phyloP scores from a whole-genome alignment of 2,888 invertebrate species.

The Erynnis tages region DNA sequence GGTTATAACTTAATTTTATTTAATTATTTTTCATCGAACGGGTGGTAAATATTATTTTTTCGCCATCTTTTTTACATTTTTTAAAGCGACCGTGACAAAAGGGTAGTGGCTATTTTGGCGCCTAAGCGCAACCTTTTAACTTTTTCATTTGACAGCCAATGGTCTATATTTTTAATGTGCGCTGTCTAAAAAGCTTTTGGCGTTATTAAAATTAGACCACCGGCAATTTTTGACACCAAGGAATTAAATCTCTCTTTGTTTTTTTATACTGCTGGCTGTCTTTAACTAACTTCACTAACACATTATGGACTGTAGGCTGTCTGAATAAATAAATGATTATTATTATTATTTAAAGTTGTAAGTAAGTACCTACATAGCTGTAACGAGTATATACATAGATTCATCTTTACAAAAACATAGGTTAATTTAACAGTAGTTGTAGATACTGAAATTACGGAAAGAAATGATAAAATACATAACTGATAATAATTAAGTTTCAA shows the following conservation, averaged over 20 bases:
- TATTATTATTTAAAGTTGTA: no score
- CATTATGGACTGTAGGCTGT: no score
- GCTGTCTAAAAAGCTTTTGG: conserved; percentile 1
- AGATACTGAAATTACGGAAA: no score
- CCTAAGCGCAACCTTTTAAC: conserved; percentile 49
- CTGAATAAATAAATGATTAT: no score
- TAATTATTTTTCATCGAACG: conserved; percentile 49
- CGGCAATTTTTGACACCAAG: background rate
- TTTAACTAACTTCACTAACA: no score
- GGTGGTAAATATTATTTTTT: conserved; percentile 44
- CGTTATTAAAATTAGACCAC: background rate
- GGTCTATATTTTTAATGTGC: conserved; percentile 48
- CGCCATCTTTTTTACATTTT: conserved; percentile 41
- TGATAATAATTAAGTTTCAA: no score
- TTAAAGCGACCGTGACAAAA: conserved; percentile 65
- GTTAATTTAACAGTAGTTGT: no score
- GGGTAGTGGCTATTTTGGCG: conserved; percentile 62
- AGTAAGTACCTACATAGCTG: no score
- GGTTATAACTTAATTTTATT: conserved; percentile 63
- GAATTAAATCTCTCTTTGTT: conserved; percentile 4
- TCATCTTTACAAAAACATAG: no score
- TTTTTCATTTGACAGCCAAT: conserved; percentile 44
- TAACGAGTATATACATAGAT: no score
- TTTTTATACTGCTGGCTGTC: no score
- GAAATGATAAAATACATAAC: no score